Conservation (phyloP, 2,113 vertebrate genomes). For the Ophiodon elongatus region DNA sequence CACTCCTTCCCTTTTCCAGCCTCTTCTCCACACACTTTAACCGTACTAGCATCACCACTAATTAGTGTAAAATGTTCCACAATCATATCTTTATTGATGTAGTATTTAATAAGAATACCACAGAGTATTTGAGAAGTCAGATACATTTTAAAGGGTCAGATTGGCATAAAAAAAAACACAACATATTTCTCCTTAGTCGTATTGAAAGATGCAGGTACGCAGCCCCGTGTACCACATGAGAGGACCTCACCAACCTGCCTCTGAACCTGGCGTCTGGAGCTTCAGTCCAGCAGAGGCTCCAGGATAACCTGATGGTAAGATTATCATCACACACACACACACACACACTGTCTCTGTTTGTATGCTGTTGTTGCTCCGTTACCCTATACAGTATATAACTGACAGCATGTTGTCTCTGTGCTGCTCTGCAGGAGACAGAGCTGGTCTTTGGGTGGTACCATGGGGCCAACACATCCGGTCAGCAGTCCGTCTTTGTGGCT, state of each 20-base stretch:
- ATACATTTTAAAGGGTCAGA: not conserved
- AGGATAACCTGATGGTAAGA: conserved; percentile 6
- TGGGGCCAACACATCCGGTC: not conserved
- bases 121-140: not conserved
- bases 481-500: not conserved
- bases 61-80: not conserved
- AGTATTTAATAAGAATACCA: not conserved
- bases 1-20: not conserved
- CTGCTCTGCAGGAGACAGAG: not conserved
- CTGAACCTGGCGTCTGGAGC: conserved; percentile 13
- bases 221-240: too few relatives aligned
- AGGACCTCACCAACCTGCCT: conserved; percentile 31
- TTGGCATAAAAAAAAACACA: not conserved
- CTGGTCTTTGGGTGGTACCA: not conserved
- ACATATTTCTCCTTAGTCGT: too few relatives aligned
- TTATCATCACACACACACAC: not conserved
- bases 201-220: too few relatives aligned
- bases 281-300: conserved; percentile 4
- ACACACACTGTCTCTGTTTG: not conserved
- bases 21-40: not conserved
- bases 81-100: not conserved
- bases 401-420: not conserved
- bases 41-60: not conserved
- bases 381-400: not conserved
- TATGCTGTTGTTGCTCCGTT: not conserved